Base-by-base conservation (phyloP, 2,113 vertebrate genomes). In the Istiophorus platypterus region DNA sequence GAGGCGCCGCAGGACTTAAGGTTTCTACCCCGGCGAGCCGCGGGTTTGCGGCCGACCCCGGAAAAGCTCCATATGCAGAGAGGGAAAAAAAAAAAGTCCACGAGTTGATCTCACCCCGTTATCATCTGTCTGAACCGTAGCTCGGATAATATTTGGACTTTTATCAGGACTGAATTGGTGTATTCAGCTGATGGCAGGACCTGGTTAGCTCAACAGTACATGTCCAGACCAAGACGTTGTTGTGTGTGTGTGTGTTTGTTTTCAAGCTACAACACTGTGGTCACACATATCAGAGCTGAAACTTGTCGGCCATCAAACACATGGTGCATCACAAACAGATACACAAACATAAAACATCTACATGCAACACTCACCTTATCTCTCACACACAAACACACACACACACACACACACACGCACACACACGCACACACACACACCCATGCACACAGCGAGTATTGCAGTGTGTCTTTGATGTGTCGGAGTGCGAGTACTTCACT, bases 391-490 rank as follows among this genome's bases (percentile, higher is more conserved):
- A 80, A 62, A 42, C 37, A 39, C 37, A 39, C 37, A n/a, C 37
- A 62, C 68, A 82, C 42, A 26, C 54, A 80, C 41, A 66, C 52
- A 73, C 69, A 76, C 77, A 86, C 65, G 13, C 26, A 56, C 37
- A 37, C 26, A 27, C 51, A 51, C 29, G 15, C 41, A 31, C 52
- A 80, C 41, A 66, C 51, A 73, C 69, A 34, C 29, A 45, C 52
- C 47, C 34, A 52, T 51, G 63, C 27, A 26, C 54, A 69, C 14
- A 78, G 62, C 42, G 66, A 63, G 78, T 68, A 56, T 47, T 70
- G 18, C 67, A 77, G 65, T 52, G 69, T 80, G 45, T 87, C 85
- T 93, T 91, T 93, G 90, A 91, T 90, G 86, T 89, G 78, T 79
- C 31, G 22, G 49, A 72, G 79, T 67, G 59, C n/a, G 22, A 81